These are phyloP conservation scores for Colaptes auratus DNA, from an alignment of 2,113 vertebrate species.

Conservation along the genomic window DNA sequence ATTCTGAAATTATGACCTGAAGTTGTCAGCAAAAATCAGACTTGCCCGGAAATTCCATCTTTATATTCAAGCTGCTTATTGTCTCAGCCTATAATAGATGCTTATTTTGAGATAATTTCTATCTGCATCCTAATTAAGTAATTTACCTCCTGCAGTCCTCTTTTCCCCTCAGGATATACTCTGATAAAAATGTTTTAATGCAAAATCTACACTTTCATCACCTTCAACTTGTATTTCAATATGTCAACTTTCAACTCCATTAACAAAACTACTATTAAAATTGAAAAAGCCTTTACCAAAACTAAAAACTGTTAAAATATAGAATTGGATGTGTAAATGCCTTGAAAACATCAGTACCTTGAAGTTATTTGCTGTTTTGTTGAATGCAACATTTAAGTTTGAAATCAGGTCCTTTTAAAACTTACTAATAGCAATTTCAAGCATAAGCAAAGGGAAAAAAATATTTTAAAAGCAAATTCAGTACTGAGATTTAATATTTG, in stretches of 20 bases:
- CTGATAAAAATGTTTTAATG: constrained; percentile 22
- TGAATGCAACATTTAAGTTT: constrained; percentile 14
- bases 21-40: neutral
- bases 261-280: constrained; percentile 34
- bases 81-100: neutral
- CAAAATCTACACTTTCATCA: neutral
- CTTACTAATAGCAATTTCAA: constrained; percentile 18
- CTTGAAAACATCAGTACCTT: constrained; percentile 20
- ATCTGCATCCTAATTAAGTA: constrained; percentile 48
- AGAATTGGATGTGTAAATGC: neutral
- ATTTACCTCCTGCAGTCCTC: constrained; percentile 40
- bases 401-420: constrained; percentile 11
- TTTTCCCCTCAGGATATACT: constrained; percentile 4
- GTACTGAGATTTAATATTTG: neutral
- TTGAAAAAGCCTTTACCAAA: constrained; percentile 3
- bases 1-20: neutral
- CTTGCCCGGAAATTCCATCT: neutral
- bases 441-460: neutral
- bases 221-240: constrained; percentile 1
- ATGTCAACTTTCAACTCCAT: neutral
- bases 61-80: constrained; percentile 14
- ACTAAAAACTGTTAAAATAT: neutral
- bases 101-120: constrained; percentile 33
- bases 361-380: constrained; percentile 7
- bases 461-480: neutral